Conservation (phyloP, 2,888 invertebrate species). For the Limnephilus lunatus region DNA sequence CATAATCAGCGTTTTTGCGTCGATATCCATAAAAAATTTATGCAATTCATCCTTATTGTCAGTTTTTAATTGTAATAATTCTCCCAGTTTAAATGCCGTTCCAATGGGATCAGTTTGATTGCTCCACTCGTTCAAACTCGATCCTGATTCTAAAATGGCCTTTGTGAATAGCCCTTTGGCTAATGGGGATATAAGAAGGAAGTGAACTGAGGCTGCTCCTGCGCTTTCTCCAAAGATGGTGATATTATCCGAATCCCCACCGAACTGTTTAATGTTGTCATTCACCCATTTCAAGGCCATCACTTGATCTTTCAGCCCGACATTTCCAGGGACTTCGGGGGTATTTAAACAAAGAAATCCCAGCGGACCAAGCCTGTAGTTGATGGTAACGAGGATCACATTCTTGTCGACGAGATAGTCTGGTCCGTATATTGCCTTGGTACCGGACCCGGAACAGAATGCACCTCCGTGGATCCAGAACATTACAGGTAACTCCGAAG, state of each 20-base stretch:
- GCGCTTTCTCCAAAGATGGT: constrained; percentile 64
- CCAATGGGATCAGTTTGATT: constrained; percentile 35
- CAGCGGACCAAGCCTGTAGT: constrained; percentile 59
- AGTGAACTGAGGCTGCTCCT: constrained; percentile 58
- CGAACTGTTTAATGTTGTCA: constrained; percentile 59
- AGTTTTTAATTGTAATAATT: constrained; percentile 52
- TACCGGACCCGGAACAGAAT: constrained; percentile 58
- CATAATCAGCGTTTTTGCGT: constrained; percentile 50
- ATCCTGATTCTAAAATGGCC: constrained; percentile 60
- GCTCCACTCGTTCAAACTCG: constrained; percentile 53
- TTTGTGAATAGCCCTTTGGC: constrained; percentile 56
- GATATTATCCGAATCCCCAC: constrained; percentile 60
- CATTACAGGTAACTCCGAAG: constrained; percentile 60
- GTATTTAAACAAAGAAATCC: constrained; percentile 62
- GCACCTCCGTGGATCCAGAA: constrained; percentile 64
- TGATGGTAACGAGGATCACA: constrained; percentile 60
- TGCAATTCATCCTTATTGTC: constrained; percentile 43
- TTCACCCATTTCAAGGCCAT: constrained; percentile 62
- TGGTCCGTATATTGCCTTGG: constrained; percentile 54
- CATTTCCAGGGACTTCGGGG: constrained; percentile 62
- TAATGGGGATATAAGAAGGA: constrained; percentile 48
- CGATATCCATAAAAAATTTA: constrained; percentile 42
- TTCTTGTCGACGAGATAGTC: constrained; percentile 56
- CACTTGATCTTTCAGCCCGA: constrained; percentile 63
- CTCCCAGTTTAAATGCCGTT: constrained; percentile 54